Percentiles rank a stretch among this genome's conserved stretches.
These are phyloP conservation scores for Apotomis capreana DNA, from an alignment of 2,888 invertebrate genomes.

Conservation along the genomic window DNA sequence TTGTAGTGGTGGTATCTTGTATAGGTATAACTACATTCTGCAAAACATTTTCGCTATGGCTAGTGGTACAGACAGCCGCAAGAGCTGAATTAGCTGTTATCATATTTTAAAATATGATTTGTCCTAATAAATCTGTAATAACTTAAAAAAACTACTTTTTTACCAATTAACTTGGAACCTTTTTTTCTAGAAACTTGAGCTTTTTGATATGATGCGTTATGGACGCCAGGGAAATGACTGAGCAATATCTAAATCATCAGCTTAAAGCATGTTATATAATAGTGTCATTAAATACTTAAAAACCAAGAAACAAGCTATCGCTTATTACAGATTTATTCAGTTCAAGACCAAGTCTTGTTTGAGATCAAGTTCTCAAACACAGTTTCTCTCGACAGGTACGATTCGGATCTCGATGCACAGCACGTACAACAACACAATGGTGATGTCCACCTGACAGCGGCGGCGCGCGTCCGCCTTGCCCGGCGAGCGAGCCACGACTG, in stretches of 20 bases:
- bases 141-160: not conserved
- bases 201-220: too few species aligned
- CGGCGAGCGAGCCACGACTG: slow-evolving; percentile 57
- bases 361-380: slow-evolving; percentile 37
- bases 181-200: too few species aligned
- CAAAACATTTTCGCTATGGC: not conserved
- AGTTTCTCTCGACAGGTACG: slow-evolving; percentile 63
- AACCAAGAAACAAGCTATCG: not conserved
- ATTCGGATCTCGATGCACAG: slow-evolving; percentile 79
- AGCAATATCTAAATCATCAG: too few species aligned
- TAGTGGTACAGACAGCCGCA: not conserved
- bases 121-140: not conserved
- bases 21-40: not conserved
- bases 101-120: not conserved
- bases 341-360: not conserved
- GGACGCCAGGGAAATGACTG: too few species aligned
- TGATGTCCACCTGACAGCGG: slow-evolving; percentile 74
- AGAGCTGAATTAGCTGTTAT: not conserved
- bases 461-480: slow-evolving; percentile 61
- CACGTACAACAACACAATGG: slow-evolving; percentile 76
- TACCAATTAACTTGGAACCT: too few species aligned
- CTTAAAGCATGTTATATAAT: too few species aligned
- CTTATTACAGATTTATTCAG: not conserved
- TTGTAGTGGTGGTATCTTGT: not conserved
- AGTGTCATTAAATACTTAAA: too few species aligned